phyloP scores from a whole-genome alignment of 2,797 vertebrate species.

The Tragopan temminckii region DNA sequence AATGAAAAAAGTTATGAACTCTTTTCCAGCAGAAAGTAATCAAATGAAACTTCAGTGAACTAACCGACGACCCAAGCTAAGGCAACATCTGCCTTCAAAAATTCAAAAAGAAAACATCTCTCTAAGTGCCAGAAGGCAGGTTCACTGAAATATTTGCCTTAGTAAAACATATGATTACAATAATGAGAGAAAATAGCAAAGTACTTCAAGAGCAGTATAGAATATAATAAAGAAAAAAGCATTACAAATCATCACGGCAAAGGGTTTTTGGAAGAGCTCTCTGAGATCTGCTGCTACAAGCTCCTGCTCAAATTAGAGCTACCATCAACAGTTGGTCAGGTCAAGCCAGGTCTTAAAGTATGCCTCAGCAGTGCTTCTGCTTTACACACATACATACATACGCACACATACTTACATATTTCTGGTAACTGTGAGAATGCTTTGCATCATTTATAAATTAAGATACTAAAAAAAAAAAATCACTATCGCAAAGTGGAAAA shows the following conservation, averaged over 20 bases:
- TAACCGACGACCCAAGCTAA: not conserved
- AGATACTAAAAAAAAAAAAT: not conserved
- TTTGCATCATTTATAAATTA: not conserved
- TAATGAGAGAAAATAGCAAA: not conserved
- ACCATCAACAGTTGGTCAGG: not conserved
- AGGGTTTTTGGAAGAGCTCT: not conserved
- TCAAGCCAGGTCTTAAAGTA: not conserved
- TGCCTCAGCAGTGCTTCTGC: not conserved
- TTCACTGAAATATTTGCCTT: not conserved
- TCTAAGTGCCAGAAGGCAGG: not conserved
- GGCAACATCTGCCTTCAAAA: slow-evolving; percentile 6
- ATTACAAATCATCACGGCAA: not conserved
- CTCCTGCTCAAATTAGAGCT: not conserved
- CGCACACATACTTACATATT: not conserved
- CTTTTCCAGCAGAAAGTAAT: slow-evolving; percentile 36
- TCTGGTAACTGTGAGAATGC: not conserved
- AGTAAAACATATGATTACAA: not conserved
- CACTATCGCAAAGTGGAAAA: not conserved
- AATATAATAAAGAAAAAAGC: not conserved
- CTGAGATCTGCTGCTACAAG: not conserved
- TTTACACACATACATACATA: not conserved
- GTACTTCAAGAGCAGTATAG: not conserved
- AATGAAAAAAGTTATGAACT: not conserved
- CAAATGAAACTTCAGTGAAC: not conserved
- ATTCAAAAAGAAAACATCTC: not conserved